Evolutionary conservation across 2,888 invertebrate genomes (phyloP), one percentile per base, ranked within the genome.

Genomic region (Siphlonurus alternatus): DNA sequence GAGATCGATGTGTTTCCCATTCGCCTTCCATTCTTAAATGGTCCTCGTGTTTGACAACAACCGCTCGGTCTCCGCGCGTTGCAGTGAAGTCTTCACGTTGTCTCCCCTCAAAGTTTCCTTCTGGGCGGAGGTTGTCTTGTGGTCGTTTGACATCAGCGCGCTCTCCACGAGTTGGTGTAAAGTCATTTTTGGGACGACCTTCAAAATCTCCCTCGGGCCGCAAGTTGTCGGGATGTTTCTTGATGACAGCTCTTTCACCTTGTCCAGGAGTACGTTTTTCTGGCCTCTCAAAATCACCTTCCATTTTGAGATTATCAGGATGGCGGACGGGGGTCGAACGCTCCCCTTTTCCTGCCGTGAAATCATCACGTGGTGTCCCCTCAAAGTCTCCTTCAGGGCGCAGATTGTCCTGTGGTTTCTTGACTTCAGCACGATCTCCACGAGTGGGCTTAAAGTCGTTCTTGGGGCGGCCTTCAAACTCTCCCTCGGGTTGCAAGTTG

Each of bases 21-120:
- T 77, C 76, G 0, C 79, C 79, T 70, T 82, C 73, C 0, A 72
- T 68, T 65, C 68, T 72, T 2, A 73, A 69, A 71, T 87, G 83
- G 72, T 88, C 87, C 73, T 84, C 82, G 68, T 81, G 84, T 70
- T 73, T 79, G 1, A 83, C 79, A 1, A 84, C 74, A 65, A 83
- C 81, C 1, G 81, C 79, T 64, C 84, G 76, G 71, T 87, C 86
- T 5, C 82, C 83, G 63, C 76, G 61, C 2, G 54, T 76, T 23
- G 79, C 78, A 2, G 79, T 77, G 56, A 69, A 68, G 10, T 70
- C 68, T 1, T 69, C 70, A 18, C 56, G 64, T 0, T 61, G 80
- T 79, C 20, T 75, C n/a, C n/a, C n/a, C n/a, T n/a, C n/a, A 18
- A 61, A 64, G 24, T 64, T 53, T 23, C 83, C 83, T 73, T 83